Evolutionary conservation across 2,797 vertebrate genomes (phyloP), one percentile per base, ranked within the genome.

Genomic region (Onychomys arenicola): DNA sequence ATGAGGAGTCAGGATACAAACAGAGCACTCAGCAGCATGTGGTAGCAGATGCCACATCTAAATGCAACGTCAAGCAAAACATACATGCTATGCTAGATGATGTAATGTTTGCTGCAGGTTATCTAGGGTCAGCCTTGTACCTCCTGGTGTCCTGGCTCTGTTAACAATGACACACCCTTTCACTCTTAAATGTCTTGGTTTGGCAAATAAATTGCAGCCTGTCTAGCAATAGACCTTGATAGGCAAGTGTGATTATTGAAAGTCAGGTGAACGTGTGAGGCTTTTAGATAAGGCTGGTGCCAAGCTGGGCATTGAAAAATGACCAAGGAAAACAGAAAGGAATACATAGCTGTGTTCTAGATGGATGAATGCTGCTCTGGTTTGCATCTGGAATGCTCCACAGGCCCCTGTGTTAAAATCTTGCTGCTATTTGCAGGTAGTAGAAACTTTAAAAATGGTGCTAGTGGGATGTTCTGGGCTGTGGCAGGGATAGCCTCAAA

Each of bases 281-380:
- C 13, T 67, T 92, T 77, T 57, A 34, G 37, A 55, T 90, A 96
- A 86, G 57, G 71, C n/a, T 87, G 1, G 65, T 23, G 13, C 46
- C 65, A 34, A 57, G 34, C 9, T 86, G 40, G 40, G 6, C 52
- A 73, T 83, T 95, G 76, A 83, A 92, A 91, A 86, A 89, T 52
- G 43, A 25, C 57, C 82, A 90, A 77, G 76, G 65, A 37, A 86
- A 96, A 73, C 37, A 84, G 43, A 93, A 87, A 69, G 46, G 10
- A 84, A 32, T 14, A 13, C 6, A 49, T 2, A 88, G 29, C 25
- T 87, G 76, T 73, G 80, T 59, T 92, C 55, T 34, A 69, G 86
- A 61, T 21, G 84, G 17, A 37, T 1, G 37, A 16, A 43, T 6
- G 0, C 29, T 61, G 14, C 34, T 63, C 14, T 19, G 6, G 63